Conservation (phyloP, 2,888 invertebrate species). For the Mesorhabditis sp. region DNA sequence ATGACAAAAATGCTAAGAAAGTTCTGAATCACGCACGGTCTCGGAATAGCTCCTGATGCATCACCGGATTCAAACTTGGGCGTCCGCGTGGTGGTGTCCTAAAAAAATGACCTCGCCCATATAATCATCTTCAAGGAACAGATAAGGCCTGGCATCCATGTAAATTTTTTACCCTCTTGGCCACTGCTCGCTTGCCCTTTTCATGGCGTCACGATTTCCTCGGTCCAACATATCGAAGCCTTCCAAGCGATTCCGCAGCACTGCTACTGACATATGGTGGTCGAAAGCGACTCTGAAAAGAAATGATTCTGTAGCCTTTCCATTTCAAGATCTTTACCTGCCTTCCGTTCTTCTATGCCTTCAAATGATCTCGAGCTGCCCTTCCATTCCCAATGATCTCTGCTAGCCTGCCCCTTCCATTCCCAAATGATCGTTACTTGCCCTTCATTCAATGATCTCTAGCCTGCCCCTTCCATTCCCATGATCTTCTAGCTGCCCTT, state of each 20-base stretch:
- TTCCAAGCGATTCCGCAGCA: background rate
- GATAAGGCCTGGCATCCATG: no score
- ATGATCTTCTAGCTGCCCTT: background rate
- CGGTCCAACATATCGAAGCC: background rate
- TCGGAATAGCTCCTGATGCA: no score
- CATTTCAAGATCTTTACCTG: background rate
- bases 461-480: constrained; percentile 68
- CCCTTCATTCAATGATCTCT: constrained; percentile 90
- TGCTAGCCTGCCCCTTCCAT: constrained; percentile 72
- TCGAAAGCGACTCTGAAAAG: background rate
- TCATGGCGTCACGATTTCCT: background rate
- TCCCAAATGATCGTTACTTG: constrained; percentile 91
- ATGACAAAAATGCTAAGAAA: no score
- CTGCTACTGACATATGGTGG: background rate
- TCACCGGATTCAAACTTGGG: no score
- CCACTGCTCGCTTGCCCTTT: background rate
- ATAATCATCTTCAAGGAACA: no score
- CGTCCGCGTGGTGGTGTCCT: no score
- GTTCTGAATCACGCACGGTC: no score
- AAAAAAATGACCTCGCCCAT: no score
- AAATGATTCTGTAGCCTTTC: no score
- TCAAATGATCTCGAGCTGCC: constrained; percentile 20
- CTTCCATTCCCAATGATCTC: constrained; percentile 54
- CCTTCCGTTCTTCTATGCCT: background rate
- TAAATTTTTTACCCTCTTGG: background rate